Conservation (phyloP, 2,888 invertebrate genomes). For the Abscondita cerata region DNA sequence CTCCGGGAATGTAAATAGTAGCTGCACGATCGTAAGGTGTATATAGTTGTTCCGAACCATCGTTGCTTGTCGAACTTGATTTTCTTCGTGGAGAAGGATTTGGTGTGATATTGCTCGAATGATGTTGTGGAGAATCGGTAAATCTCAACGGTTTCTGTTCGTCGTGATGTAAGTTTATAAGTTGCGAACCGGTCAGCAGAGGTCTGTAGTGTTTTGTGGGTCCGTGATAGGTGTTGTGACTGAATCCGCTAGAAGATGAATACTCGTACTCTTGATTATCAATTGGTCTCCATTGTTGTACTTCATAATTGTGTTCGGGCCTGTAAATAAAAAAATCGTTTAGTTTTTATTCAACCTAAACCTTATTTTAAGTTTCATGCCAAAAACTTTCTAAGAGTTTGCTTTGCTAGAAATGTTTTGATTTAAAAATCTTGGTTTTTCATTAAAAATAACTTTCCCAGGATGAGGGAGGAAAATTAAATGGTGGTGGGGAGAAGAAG, state of each 20-base stretch:
- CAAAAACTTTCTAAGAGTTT: too few relatives aligned
- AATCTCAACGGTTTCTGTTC: slow-evolving; percentile 73
- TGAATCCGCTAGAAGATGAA: slow-evolving; percentile 66
- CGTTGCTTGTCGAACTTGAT: slow-evolving; percentile 74
- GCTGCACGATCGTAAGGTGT: slow-evolving; percentile 59
- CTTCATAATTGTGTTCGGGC: slow-evolving; percentile 51
- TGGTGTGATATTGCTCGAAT: slow-evolving; percentile 59
- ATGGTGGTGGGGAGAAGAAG: too few relatives aligned
- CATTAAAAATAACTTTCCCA: too few relatives aligned
- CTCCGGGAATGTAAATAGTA: slow-evolving; percentile 59
- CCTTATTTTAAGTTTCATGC: too few relatives aligned
- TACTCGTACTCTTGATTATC: slow-evolving; percentile 64
- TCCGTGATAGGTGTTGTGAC: slow-evolving; percentile 91
- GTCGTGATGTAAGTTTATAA: slow-evolving; percentile 60
- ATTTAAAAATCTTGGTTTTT: too few relatives aligned
- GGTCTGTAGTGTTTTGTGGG: slow-evolving; percentile 78
- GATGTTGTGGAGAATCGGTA: slow-evolving; percentile 78
- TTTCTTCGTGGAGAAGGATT: slow-evolving; percentile 73
- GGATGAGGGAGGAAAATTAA: too few relatives aligned
- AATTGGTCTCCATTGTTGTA: slow-evolving; percentile 54
- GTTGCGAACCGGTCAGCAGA: slow-evolving; percentile 64
- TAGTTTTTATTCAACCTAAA: too few relatives aligned
- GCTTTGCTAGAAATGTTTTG: too few relatives aligned
- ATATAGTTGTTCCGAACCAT: slow-evolving; percentile 67
- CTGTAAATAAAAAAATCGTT: slow-evolving; percentile 36